Base-by-base conservation (phyloP, 1,140 invertebrate species). In the Colletes latitarsis region DNA sequence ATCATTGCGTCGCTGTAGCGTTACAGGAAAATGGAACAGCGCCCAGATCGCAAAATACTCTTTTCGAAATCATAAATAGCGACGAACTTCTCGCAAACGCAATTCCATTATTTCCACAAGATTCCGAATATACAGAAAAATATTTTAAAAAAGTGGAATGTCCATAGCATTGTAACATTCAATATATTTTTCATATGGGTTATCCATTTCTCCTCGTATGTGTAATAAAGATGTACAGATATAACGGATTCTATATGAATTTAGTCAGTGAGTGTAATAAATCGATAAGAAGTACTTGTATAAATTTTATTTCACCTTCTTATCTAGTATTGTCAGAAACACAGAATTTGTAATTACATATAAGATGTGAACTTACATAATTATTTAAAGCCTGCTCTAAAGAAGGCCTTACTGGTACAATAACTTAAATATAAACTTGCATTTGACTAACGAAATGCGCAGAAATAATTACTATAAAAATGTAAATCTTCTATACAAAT, bases 1-100 rank as follows among this genome's bases (percentile, higher is more conserved):
- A 95, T 60, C 97, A 99, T 93, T 96, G 96, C 92, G 96, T 98
- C 43, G 95, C 96, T 63, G 96, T 99, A 15, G 97, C 98, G 53
- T 91, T 95, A 39, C 74, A 89, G 76, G 55, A 85, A 57, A 71
- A 76, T 57, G 75, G 80, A 30, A 55, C 53, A 84, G 49, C 12
- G 46, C 68, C 74, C 17, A 52, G 41, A 55, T 79, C 77, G 39
- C 58, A 53, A 74, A 79, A 82, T 85, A 53, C 60, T 10, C 68
- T 70, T 74, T 96, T 94, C 90, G 86, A 89, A 77, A 93, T 92
- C 77, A 88, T 95, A 63, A 90, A 85, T 69, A 95, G 95, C 89
- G 89, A 95, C 63, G 91, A 95, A 46, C 89, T 97, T 39, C 91
- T 96, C 14, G 64, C 90, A 60, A 94, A 94, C 88, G 93, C 93